Evolutionary conservation across 2,113 vertebrate species (phyloP).

Genomic region (Pelmatolapia mariae): DNA sequence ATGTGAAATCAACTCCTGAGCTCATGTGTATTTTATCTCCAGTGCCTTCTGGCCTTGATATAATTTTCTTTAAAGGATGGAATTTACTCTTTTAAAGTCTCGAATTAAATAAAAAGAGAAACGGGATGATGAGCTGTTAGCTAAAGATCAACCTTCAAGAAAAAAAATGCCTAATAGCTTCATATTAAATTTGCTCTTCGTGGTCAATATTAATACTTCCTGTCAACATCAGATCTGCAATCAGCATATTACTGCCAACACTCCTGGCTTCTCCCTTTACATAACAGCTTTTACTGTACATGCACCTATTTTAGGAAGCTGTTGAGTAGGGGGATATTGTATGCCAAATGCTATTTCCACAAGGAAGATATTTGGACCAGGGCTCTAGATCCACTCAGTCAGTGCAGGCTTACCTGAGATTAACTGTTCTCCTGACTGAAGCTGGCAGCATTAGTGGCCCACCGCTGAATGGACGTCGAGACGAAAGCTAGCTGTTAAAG

Average conservation of each 20-base stretch:
- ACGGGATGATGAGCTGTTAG: neutral
- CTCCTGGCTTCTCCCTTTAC: slow-evolving; percentile 9
- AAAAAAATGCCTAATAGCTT: neutral
- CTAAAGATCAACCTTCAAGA: neutral
- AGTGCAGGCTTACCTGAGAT: slow-evolving; percentile 71
- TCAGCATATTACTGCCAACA: neutral
- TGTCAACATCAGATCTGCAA: slow-evolving; percentile 11
- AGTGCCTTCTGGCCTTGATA: neutral
- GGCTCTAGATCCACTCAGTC: slow-evolving; percentile 61
- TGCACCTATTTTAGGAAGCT: slow-evolving; percentile 51
- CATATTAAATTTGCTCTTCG: neutral
- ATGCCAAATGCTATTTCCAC: slow-evolving; percentile 67
- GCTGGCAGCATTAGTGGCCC: slow-evolving; percentile 56
- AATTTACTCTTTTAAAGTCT: neutral
- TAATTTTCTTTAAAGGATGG: neutral
- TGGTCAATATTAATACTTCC: neutral
- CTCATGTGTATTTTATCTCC: neutral
- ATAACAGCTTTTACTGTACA: slow-evolving; percentile 27
- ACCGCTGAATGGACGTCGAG: slow-evolving; percentile 45
- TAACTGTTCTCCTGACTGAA: slow-evolving; percentile 67
- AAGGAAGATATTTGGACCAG: slow-evolving; percentile 57
- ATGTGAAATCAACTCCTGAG: neutral
- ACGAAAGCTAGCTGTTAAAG: slow-evolving; percentile 53
- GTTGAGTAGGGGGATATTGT: slow-evolving; percentile 13
- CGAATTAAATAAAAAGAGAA: neutral